phyloP scores from a whole-genome alignment of 2,113 vertebrate species.

The Naja naja region DNA sequence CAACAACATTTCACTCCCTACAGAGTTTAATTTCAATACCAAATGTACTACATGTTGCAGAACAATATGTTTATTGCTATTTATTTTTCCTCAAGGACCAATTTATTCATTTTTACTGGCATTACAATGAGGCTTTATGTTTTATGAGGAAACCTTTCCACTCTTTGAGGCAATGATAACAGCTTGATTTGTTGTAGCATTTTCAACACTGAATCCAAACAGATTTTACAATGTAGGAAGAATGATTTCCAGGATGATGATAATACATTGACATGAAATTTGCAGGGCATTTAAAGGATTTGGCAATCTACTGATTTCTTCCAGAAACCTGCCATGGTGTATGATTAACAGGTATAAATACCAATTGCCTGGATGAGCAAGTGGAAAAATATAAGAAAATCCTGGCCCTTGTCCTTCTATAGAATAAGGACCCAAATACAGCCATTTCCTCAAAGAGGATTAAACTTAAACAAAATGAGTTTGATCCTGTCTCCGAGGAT shows the following conservation, averaged over 20 bases:
- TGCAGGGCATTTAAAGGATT: neutral
- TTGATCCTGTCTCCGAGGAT: no score
- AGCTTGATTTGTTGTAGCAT: constrained; percentile 35
- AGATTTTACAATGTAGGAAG: constrained; percentile 17
- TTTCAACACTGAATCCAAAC: constrained; percentile 37
- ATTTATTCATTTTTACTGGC: constrained; percentile 53
- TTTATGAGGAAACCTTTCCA: constrained; percentile 27
- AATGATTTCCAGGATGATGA: constrained; percentile 22
- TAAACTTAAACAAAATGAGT: neutral
- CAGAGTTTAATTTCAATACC: constrained; percentile 34
- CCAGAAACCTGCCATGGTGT: neutral
- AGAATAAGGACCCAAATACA: neutral
- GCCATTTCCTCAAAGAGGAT: neutral
- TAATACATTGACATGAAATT: neutral
- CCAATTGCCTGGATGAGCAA: neutral
- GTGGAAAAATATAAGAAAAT: neutral
- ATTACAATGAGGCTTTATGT: constrained; percentile 48
- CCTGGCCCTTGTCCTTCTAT: neutral
- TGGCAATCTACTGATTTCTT: neutral
- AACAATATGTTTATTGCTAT: constrained; percentile 42
- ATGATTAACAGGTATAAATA: neutral
- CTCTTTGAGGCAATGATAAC: constrained; percentile 35
- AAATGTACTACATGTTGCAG: constrained; percentile 39
- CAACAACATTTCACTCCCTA: constrained; percentile 5
- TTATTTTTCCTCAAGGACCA: constrained; percentile 54